These are phyloP conservation scores for Chaetodon trifasciatus DNA, from an alignment of 2,797 vertebrate genomes.

Conservation along the genomic window DNA sequence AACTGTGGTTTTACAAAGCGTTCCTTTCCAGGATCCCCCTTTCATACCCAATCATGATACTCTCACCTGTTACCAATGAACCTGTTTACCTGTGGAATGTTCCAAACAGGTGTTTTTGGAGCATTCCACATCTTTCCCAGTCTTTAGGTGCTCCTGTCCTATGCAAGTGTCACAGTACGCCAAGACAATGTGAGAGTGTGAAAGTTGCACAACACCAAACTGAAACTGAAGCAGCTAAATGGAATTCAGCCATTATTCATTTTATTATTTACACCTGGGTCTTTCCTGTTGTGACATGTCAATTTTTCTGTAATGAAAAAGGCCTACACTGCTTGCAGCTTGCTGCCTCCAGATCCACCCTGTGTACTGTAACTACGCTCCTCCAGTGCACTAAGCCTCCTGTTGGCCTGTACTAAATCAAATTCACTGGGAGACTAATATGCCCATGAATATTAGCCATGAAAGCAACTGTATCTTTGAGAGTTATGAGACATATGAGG, in stretches of 20 bases:
- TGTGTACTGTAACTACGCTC: background rate
- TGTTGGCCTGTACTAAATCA: slow-evolving; percentile 57
- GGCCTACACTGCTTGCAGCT: background rate
- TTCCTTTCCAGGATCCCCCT: too few relatives aligned
- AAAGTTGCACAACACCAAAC: background rate
- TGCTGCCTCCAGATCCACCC: slow-evolving; percentile 1
- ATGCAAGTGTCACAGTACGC: slow-evolving; percentile 2
- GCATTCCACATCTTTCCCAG: too few relatives aligned
- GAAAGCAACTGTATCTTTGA: slow-evolving; percentile 63
- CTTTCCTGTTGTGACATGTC: background rate
- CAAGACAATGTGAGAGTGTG: slow-evolving; percentile 16
- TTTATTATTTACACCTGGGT: slow-evolving; percentile 1
- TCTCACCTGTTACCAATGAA: too few relatives aligned
- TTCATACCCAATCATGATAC: too few relatives aligned
- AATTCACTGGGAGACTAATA: slow-evolving; percentile 43
- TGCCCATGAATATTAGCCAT: slow-evolving; percentile 54
- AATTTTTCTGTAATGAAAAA: background rate
- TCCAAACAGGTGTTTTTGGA: too few relatives aligned
- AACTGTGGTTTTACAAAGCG: background rate
- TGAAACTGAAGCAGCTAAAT: slow-evolving; percentile 26
- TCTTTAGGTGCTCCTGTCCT: background rate
- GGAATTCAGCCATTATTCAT: slow-evolving; percentile 17
- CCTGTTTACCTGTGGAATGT: too few relatives aligned
- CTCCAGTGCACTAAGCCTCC: slow-evolving; percentile 16
- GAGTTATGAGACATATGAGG: slow-evolving; percentile 73